Percentiles rank a stretch among this genome's conserved stretches.
phyloP scores from a whole-genome alignment of 2,888 invertebrate species.

The Agrotis puta region DNA sequence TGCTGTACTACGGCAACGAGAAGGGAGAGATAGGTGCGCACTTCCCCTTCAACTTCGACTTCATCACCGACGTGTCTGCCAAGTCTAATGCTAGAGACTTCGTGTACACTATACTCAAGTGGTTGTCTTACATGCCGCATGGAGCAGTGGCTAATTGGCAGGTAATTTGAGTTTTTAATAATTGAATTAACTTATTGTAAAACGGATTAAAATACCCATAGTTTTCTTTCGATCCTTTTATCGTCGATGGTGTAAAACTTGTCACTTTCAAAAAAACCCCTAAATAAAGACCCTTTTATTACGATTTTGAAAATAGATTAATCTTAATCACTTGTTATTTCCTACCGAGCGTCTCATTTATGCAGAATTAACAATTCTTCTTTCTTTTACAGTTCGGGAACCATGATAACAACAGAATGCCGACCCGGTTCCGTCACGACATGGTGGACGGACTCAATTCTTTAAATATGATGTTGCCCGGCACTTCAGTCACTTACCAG shows the following conservation, averaged over 20 bases:
- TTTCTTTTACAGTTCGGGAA: constrained; percentile 91
- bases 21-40: constrained; percentile 86
- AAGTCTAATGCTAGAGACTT: constrained; percentile 87
- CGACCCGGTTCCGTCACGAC: constrained; percentile 91
- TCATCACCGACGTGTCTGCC: constrained; percentile 88
- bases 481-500: constrained; percentile 95
- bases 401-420: constrained; percentile 93
- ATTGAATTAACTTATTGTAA: too few relatives aligned
- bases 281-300: too few relatives aligned
- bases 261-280: too few relatives aligned
- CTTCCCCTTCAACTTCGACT: constrained; percentile 93
- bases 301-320: too few relatives aligned
- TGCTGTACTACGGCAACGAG: constrained; percentile 92
- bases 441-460: constrained; percentile 93
- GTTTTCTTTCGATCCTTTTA: too few relatives aligned
- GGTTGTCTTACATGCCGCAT: constrained; percentile 91
- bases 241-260: too few relatives aligned
- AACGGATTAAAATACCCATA: too few relatives aligned
- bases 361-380: too few relatives aligned
- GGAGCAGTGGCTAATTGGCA: constrained; percentile 92
- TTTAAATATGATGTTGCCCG: constrained; percentile 93
- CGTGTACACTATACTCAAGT: constrained; percentile 88
- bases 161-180: constrained; percentile 75
- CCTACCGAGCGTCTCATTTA: too few relatives aligned
- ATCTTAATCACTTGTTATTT: too few relatives aligned